phyloP scores from a whole-genome alignment of 2,797 vertebrate genomes.

The Alauda arvensis region DNA sequence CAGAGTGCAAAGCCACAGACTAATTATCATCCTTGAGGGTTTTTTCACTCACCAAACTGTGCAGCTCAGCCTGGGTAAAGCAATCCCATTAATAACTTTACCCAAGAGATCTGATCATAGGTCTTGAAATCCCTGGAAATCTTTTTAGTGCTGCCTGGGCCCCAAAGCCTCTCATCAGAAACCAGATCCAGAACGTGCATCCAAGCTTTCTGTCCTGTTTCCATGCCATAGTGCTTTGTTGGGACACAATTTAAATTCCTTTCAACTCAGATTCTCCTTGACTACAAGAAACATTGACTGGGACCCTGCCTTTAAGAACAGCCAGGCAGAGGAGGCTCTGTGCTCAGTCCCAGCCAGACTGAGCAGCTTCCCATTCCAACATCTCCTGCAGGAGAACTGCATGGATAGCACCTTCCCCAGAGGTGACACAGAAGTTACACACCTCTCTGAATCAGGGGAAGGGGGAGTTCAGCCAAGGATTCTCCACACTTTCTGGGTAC shows the following conservation, averaged over 20 bases:
- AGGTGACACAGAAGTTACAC: not conserved
- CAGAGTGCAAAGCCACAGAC: not conserved
- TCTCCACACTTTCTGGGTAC: not conserved
- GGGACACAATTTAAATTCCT: not conserved
- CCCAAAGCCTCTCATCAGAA: not conserved
- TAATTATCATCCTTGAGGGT: not conserved
- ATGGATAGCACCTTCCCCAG: not conserved
- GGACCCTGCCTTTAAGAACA: conserved; percentile 22
- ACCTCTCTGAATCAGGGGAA: not conserved
- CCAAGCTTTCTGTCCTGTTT: not conserved
- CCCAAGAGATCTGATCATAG: not conserved
- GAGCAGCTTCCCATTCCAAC: not conserved
- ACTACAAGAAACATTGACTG: conserved; percentile 12
- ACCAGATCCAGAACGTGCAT: not conserved
- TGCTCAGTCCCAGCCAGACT: not conserved
- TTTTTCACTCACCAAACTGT: not conserved
- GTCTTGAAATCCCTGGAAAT: not conserved
- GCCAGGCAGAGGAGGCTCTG: not conserved
- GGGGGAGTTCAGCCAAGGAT: not conserved
- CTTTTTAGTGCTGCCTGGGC: not conserved
- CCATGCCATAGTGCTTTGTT: not conserved
- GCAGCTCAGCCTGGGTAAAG: not conserved
- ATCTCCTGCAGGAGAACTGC: accelerated
- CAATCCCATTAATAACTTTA: not conserved
- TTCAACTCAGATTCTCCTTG: conserved; percentile 12